Percentiles rank a stretch among this genome's conserved stretches.
phyloP scores from a whole-genome alignment of 2,797 vertebrate genomes.

The Cossypha polioptera region DNA sequence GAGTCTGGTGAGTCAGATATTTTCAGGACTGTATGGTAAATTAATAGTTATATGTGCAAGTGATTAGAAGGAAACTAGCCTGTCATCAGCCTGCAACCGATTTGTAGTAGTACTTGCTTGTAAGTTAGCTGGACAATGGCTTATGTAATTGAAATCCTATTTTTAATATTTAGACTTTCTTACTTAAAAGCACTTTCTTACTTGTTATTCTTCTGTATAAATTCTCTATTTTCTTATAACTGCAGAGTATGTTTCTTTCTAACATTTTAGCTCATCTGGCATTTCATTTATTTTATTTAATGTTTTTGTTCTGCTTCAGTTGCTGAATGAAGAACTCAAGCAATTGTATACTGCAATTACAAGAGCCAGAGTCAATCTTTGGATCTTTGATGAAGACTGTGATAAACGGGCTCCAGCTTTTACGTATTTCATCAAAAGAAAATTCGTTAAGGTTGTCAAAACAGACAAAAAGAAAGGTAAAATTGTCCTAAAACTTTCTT shows the following conservation, averaged over 20 bases:
- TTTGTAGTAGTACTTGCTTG: neutral
- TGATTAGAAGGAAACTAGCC: neutral
- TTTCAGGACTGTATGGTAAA: neutral
- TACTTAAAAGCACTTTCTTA: neutral
- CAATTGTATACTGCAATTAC: conserved; percentile 83
- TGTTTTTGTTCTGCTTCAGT: conserved; percentile 36
- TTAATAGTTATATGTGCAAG: neutral
- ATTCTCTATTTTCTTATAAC: neutral
- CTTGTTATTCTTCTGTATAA: neutral
- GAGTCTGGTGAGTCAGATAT: neutral
- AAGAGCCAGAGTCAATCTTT: conserved; percentile 82
- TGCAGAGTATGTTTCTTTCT: neutral
- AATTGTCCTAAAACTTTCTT: neutral
- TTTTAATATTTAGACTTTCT: neutral
- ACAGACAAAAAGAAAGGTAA: conserved; percentile 80
- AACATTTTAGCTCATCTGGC: neutral
- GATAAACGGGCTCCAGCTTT: conserved; percentile 80
- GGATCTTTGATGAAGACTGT: conserved; percentile 82
- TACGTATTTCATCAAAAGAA: conserved; percentile 75
- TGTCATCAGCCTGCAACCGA: neutral
- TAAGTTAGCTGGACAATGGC: neutral
- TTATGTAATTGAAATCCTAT: neutral
- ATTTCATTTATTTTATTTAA: neutral
- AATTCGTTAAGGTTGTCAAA: conserved; percentile 78
- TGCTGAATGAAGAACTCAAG: conserved; percentile 82